Base-by-base conservation (phyloP, 2,888 invertebrate species). In the Drosophila percnosoma region DNA sequence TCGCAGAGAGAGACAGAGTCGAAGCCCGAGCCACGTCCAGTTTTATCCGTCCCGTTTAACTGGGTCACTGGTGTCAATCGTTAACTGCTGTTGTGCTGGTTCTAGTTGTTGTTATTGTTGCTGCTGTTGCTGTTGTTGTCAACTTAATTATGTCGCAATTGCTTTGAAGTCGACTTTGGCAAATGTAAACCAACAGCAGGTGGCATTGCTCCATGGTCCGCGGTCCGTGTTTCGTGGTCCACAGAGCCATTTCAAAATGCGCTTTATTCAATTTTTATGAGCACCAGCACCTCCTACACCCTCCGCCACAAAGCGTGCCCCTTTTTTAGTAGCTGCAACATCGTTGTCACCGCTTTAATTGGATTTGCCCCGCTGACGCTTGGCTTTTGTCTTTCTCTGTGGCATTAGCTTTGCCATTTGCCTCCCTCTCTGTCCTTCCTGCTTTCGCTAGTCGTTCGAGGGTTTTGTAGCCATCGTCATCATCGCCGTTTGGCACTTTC, bases 141-240 rank as follows among this genome's bases (percentile, higher is more conserved):
- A 89, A 86, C 84, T 86, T 86, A 86, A 86, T 86, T 86, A 86
- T 86, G 85, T 89, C 89, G 85, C 85, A 86, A 86, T 89, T 87
- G 85, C 85, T 86, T 86, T 89, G 89, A 86, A 86, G 85, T 89
- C 83, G 74, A 87, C 87, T 86, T 86, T 77, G 73, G 89, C 82
- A 78, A 83, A 82, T 75, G 82, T 78, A 78, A 82, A 71, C 69
- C 78, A 79, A 68, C 77, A 78, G 76, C 83, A 74, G 78, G 77
- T 74, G 74, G 78, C 78, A 78, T 78, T 77, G 78, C 81, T 58
- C 57, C 58, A 40, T 51, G 68, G 45, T 48, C n/a, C 40, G n/a
- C 5, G 24, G 53, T 27, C 54, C 27, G 27, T 11, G 40, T 31
- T 24, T n/a, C 63, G 38, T 40, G 64, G 67, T 78, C 63, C 67